phyloP scores from a whole-genome alignment of 1,140 invertebrate genomes.

The Aphis craccivora region DNA sequence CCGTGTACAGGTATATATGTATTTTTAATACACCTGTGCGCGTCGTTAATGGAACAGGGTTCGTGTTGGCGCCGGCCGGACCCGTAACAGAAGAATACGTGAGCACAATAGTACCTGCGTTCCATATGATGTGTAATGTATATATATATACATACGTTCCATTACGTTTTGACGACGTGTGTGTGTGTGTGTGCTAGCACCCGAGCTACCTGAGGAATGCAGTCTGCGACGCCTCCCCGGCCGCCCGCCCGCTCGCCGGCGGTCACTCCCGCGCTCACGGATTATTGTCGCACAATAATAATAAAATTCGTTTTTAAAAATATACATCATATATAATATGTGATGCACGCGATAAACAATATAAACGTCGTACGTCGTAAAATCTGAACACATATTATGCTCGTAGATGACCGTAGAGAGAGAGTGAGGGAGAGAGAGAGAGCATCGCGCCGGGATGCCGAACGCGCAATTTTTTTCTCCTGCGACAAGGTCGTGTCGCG shows the following conservation, averaged over 20 bases:
- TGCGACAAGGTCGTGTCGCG: slow-evolving; percentile 23
- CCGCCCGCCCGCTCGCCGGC: neutral
- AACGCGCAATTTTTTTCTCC: neutral
- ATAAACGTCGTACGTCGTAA: neutral
- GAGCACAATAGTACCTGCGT: neutral
- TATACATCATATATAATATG: no score
- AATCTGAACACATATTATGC: neutral
- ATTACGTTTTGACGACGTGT: neutral
- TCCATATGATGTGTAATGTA: neutral
- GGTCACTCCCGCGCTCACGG: neutral
- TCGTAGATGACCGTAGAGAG: neutral
- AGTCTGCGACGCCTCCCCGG: slow-evolving; percentile 19
- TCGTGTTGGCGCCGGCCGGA: slow-evolving; percentile 50
- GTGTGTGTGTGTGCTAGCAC: neutral
- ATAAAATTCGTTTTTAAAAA: neutral
- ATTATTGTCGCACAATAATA: neutral
- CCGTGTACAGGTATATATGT: neutral
- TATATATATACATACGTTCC: slow-evolving; percentile 5
- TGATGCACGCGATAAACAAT: neutral
- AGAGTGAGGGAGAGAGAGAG: no score
- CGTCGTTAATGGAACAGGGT: slow-evolving; percentile 50
- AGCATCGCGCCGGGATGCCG: neutral
- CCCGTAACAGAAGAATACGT: slow-evolving; percentile 36
- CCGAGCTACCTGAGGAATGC: slow-evolving; percentile 52
- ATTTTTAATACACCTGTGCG: slow-evolving; percentile 53